Percentiles rank a stretch among this genome's conserved stretches.
phyloP scores from a whole-genome alignment of 2,113 vertebrate genomes.

The Oriolus oriolus region DNA sequence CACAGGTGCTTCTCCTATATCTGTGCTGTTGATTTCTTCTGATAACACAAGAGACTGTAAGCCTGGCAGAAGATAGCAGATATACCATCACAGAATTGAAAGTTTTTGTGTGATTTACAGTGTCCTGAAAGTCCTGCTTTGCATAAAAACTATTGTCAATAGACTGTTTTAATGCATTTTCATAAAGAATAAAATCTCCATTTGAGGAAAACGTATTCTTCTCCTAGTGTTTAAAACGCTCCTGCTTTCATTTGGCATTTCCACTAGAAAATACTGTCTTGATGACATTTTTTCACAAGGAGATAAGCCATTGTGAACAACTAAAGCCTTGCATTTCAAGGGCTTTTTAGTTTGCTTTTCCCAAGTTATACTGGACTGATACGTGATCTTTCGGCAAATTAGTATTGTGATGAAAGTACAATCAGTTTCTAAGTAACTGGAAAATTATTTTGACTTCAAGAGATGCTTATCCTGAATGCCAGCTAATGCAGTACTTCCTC shows the following conservation, averaged over 20 bases:
- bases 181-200: not conserved
- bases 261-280: not conserved
- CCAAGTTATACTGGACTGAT: not conserved
- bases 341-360: conserved; percentile 8
- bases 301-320: not conserved
- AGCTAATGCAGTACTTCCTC: not conserved
- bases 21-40: not conserved
- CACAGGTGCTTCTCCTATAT: not conserved
- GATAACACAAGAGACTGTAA: not conserved
- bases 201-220: not conserved
- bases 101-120: not conserved
- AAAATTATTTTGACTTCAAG: conserved; percentile 24
- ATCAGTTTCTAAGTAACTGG: not conserved
- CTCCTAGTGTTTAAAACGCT: not conserved
- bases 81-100: not conserved
- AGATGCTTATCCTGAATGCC: conserved; percentile 32
- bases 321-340: not conserved
- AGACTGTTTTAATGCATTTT: not conserved
- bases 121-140: not conserved
- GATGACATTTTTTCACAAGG: not conserved
- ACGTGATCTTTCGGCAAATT: not conserved
- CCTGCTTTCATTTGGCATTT: not conserved
- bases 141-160: not conserved
- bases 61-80: not conserved
- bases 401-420: not conserved